Evolutionary conservation across 1,140 invertebrate species (phyloP).

Genomic region (Hycleus phaleratus): DNA sequence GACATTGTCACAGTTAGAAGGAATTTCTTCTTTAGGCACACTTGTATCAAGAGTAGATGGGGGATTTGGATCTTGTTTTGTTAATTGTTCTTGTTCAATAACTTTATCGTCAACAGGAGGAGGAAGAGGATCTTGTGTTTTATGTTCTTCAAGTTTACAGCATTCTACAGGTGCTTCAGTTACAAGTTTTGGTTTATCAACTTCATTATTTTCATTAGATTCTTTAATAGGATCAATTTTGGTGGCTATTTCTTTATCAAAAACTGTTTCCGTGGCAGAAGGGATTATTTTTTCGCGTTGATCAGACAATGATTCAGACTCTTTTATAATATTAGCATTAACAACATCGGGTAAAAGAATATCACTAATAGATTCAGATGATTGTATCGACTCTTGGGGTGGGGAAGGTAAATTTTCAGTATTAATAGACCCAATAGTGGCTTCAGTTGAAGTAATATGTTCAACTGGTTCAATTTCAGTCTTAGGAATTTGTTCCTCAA

Average conservation of each 20-base stretch:
- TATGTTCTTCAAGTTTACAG: too few species aligned
- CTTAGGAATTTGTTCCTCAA: background rate
- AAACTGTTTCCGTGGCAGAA: slow-evolving; percentile 3
- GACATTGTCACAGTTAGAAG: background rate
- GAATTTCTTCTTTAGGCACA: background rate
- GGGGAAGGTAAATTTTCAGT: background rate
- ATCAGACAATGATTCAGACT: background rate
- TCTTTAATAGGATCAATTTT: slow-evolving; percentile 5
- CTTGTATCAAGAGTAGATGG: too few species aligned
- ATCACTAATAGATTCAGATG: background rate
- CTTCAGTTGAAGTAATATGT: background rate
- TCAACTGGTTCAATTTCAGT: slow-evolving; percentile 6
- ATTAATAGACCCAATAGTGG: background rate
- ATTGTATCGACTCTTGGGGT: background rate
- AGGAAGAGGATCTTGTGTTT: too few species aligned
- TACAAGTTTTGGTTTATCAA: background rate
- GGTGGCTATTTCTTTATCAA: slow-evolving; percentile 5
- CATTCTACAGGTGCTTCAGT: background rate
- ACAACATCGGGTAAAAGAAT: background rate
- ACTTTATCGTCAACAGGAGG: too few species aligned
- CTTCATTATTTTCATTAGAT: slow-evolving; percentile 6
- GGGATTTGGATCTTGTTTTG: too few species aligned
- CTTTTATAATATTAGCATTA: background rate
- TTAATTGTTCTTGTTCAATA: too few species aligned
- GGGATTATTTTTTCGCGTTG: background rate